Evolutionary conservation across 1,140 invertebrate genomes (phyloP), one percentile per base, ranked within the genome.

Genomic region (Camponotus vicinus): DNA sequence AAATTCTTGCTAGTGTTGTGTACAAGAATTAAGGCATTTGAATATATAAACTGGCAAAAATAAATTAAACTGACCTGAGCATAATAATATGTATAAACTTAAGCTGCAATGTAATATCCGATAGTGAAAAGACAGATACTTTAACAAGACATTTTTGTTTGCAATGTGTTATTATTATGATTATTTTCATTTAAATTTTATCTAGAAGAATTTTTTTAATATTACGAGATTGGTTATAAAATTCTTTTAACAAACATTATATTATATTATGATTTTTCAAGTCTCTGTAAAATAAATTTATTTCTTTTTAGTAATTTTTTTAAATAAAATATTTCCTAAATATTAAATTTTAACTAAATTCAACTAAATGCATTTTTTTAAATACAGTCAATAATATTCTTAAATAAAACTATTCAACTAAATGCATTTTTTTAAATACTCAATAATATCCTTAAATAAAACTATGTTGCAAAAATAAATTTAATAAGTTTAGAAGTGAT

Each of bases 141-240:
- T 76, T 76, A 27, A 40, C 5, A n/a, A 7, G 34, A 73, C 1
- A 59, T 76, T 40, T 59, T 57, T 4, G 18, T 75, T 40, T 40
- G 11, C 1, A 11, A 27, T 70, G 4, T 45, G 15, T 55, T 55
- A 37, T 71, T 0, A 52, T 37, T 59, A 27, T 8, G 15, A 5
- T n/a, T 15, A 27, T 40, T 57, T 40, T 75, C 11, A 11, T 40
- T 7, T 61, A 76, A 40, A 59, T 61, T 61, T 42, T 61, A 77
- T 42, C 27, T 32, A 42, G 13, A 59, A 63, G 18, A 77, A 0
- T 42, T 15, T 76, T n/a, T 76, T 2, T 61, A 63, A 76, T 59
- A 76, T 76, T 40, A 32, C 18, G n/a, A 42, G 0, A 27, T 5
- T 32, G 1, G 3, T 21, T 40, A 52, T 52, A 76, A 32, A n/a